Base-by-base conservation (phyloP, 2,113 vertebrate genomes). In the Arvicanthis niloticus region DNA sequence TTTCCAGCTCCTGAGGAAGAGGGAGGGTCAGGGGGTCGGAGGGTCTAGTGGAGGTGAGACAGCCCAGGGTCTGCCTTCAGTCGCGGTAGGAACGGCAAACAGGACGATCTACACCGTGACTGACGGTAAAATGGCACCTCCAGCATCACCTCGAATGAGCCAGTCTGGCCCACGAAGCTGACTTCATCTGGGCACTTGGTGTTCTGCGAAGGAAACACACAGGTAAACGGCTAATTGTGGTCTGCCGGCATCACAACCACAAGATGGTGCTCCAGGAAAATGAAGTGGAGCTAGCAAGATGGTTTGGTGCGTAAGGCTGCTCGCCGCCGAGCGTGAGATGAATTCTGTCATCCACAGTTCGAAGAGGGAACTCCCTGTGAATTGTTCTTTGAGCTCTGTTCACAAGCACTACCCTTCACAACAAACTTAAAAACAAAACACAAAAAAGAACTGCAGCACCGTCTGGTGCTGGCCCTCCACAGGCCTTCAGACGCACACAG, bases 21-120 rank as follows among this genome's bases (percentile, higher is more conserved):
- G 97, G 97, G 84, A 93, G 98, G 84, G 91, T 96, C 92, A n/a
- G 91, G 97, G 97, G 97, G 98, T 98, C 98, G 95, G 56, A 97
- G 98, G 98, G 93, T 98, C 98, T 96, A 62, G 81, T 0, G 10
- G 98, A 95, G 96, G 96, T 84, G 93, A 98, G 97, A 98, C 31
- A 97, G 98, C 92, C 94, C 94, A 94, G 91, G 98, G 98, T 98
- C 99, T 99, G 99, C 99, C 99, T 98, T 88, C 72, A 97, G 98
- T 98, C 98, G 89, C 10, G 98, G 99, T 99, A 99, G 99, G 98
- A 99, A 99, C 97, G 84, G 98, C 98, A 98, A 99, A 99, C 99
- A 98, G 99, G 99, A 99, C 98, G 99, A 99, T 93, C 96, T 98
- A 98, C 98, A 99, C 99, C 99, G 99, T 98, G 99, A 99, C 99